Evolutionary conservation across 2,797 vertebrate genomes (phyloP).

Genomic region (Hippoglossus hippoglossus): DNA sequence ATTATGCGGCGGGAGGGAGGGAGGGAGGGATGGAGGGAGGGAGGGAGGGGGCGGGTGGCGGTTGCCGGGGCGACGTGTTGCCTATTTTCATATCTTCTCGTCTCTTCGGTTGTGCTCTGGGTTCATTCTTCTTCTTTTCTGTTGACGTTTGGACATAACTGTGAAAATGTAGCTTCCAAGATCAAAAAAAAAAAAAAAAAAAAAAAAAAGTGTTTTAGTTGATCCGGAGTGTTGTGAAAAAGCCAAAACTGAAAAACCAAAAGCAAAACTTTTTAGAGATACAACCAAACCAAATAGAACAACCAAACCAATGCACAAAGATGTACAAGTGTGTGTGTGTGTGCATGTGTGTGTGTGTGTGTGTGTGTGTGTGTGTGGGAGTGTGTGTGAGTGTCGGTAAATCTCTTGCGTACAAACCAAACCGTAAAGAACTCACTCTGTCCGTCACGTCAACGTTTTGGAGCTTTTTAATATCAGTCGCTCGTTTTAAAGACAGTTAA

Average conservation of each 20-base stretch:
- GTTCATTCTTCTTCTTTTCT: conserved; percentile 31
- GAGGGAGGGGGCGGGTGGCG: neutral
- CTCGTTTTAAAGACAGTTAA: neutral
- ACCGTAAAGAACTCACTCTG: conserved; percentile 50
- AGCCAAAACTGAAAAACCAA: conserved; percentile 82
- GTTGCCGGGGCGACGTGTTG: conserved; percentile 48
- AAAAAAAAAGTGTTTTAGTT: conserved; percentile 20
- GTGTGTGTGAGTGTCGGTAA: conserved; percentile 36
- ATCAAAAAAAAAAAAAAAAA: neutral
- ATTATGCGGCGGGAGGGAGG: conserved; percentile 40
- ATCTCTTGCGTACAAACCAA: conserved; percentile 71
- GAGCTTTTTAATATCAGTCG: no score
- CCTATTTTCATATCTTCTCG: conserved; percentile 77
- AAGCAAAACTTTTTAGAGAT: conserved; percentile 75
- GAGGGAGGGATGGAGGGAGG: neutral
- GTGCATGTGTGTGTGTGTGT: conserved; percentile 25
- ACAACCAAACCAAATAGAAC: conserved; percentile 80
- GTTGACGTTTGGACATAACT: conserved; percentile 78
- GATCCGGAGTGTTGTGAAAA: conserved; percentile 74
- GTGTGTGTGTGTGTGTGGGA: conserved; percentile 22
- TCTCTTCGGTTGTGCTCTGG: conserved; percentile 74
- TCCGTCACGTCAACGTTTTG: neutral
- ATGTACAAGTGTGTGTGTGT: conserved; percentile 26
- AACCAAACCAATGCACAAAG: conserved; percentile 85
- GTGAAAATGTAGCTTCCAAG: conserved; percentile 84